Evolutionary conservation across 2,797 vertebrate species (phyloP).

Genomic region (Danio tinwini): DNA sequence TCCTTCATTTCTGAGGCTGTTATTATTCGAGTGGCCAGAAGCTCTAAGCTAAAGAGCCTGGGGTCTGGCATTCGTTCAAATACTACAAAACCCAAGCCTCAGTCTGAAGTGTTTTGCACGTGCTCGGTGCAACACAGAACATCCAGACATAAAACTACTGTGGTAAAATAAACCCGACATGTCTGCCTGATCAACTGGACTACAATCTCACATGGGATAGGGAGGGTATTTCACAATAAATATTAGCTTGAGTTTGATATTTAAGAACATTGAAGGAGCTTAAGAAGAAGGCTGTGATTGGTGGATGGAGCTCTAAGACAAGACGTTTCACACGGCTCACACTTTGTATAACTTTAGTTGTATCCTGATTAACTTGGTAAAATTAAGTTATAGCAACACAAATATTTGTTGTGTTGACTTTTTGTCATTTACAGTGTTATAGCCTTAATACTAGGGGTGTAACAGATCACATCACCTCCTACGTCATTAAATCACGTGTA

Average conservation of each 20-base stretch:
- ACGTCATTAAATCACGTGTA: no score
- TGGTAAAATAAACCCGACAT: no score
- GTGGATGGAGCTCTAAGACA: background rate
- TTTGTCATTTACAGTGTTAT: no score
- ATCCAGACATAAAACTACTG: conserved; percentile 8
- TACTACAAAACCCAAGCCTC: conserved; percentile 28
- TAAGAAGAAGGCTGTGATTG: background rate
- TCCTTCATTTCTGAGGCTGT: conserved; percentile 49
- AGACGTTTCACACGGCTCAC: background rate
- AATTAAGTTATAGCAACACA: no score
- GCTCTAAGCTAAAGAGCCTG: conserved; percentile 56
- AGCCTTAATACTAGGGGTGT: no score
- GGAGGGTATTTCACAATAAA: conserved; percentile 40
- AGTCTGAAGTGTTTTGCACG: conserved; percentile 12
- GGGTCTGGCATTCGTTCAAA: conserved; percentile 49
- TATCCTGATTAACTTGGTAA: no score
- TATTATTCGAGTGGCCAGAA: conserved; percentile 50
- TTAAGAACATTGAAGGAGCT: background rate
- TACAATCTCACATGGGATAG: background rate
- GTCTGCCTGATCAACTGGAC: conserved; percentile 6
- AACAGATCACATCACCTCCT: no score
- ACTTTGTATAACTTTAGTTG: no score
- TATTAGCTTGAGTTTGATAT: conserved; percentile 44
- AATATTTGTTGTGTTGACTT: no score
- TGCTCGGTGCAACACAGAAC: conserved; percentile 28